Conservation (phyloP, 2,888 invertebrate species). For the Pseudococcus jackbeardsleyi region DNA sequence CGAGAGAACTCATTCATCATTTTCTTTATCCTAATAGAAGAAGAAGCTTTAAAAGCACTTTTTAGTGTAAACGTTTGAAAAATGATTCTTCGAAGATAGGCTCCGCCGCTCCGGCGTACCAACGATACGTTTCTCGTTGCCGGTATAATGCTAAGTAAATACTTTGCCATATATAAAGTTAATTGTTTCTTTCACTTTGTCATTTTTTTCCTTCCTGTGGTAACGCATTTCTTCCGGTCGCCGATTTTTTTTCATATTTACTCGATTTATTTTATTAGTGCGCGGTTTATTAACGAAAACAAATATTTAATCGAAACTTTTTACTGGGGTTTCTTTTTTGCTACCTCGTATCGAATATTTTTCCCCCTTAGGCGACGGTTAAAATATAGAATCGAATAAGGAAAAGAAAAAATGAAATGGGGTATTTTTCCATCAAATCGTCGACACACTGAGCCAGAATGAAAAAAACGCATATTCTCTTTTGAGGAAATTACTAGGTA, state of each 20-base stretch:
- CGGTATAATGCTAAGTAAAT: conserved; percentile 22
- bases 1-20: conserved; percentile 41
- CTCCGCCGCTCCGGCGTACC: conserved; percentile 12
- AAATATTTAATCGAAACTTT: conserved; percentile 12
- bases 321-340: neutral
- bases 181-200: conserved; percentile 41
- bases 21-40: conserved; percentile 40
- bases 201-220: conserved; percentile 6
- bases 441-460: too few species aligned
- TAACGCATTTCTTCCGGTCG: neutral
- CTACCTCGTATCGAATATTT: neutral
- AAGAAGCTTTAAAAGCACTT: conserved; percentile 51
- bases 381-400: neutral
- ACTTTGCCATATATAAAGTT: conserved; percentile 29
- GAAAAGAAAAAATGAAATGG: neutral
- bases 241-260: neutral
- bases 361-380: neutral
- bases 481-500: too few species aligned
- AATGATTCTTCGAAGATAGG: conserved; percentile 53
- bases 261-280: conserved; percentile 39
- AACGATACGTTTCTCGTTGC: conserved; percentile 23
- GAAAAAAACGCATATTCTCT: too few species aligned
- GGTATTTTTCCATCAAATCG: neutral
- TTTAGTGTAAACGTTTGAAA: conserved; percentile 55
- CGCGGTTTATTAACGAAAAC: conserved; percentile 8